Base-by-base conservation (phyloP, 2,113 vertebrate species). In the Lutjanus erythropterus region DNA sequence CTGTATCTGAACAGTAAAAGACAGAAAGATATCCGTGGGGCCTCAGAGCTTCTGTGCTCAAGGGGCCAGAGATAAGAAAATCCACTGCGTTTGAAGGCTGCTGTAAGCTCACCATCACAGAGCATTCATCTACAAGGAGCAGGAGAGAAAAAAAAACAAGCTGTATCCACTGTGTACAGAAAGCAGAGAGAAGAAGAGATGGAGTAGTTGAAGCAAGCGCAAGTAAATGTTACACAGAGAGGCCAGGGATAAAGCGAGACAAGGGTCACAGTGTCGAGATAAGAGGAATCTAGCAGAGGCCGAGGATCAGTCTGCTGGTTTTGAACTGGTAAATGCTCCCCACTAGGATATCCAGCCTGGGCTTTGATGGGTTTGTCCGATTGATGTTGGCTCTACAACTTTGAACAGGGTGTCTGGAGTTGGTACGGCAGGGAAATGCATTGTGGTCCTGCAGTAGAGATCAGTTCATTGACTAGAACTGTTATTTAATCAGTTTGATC, bases 321-420 rank as follows among this genome's bases (percentile, higher is more conserved):
- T 90, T 82, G 56, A 89, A 85, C 82, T 75, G 67, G 75, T 80
- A 83, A 90, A 85, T 78, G 58, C 66, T 84, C 60, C 67, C 52
- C 41, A 27, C 41, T 16, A 66, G 68, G 18, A 81, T 75, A 78
- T 73, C 55, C 37, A 69, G 76, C 23, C 69, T 52, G 53, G 55
- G 59, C 64, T 90, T 90, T 83, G 76, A 89, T 85, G 87, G 49
- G 60, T 44, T 86, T 23, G 16, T 73, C 41, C 87, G 75, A 65
- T 79, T 90, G 49, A 85, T 79, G 66, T 72, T 33, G 50, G 66
- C 64, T 70, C 41, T 64, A 59, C 9, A 14, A 67, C 74, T 90
- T 81, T 86, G 59, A 89, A 86, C 50, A 73, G 58, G 55, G 25
- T 42, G 56, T 59, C 77, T 73, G 62, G 53, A 81, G 82, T 61